Base-by-base conservation (phyloP, 2,797 vertebrate species). In the Phoeniculus purpureus region DNA sequence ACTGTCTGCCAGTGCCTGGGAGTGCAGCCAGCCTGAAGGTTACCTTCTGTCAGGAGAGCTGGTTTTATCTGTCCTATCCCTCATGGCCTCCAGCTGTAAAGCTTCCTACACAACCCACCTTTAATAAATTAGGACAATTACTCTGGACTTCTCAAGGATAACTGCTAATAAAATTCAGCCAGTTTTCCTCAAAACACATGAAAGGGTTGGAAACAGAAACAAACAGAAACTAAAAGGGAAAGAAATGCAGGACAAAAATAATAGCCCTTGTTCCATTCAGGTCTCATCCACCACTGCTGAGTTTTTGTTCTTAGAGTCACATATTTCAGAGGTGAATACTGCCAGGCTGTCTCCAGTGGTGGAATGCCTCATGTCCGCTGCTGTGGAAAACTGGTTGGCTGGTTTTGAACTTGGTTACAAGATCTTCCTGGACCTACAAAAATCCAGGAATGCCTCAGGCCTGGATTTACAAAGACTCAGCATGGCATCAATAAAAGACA, bases 101-200 rank as follows among this genome's bases (percentile, higher is more conserved):
- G 51, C 89, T 92, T 94, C 74, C 85, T 62, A 59, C 52, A 66
- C 59, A 85, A 55, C 62, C 89, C 89, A 87, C 76, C 67, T 91
- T 81, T 91, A 92, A 95, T 87, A 89, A 94, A 94, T 95, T 90
- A 79, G 73, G 45, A 85, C 92, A 87, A 93, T 89, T 89, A 89
- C 79, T 87, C 55, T 4, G 14, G 25, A 62, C 37, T 91, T 85
- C 79, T 90, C 31, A n/a, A 89, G 59, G 66, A 70, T 91, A 90
- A 89, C 75, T 72, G 89, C 62, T 92, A 78, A 87, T 68, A 92
- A 94, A 94, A 93, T 89, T 85, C 79, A 85, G 48, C 48, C 85
- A 87, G 85, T 96, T 90, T 85, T 75, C 66, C 85, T 79, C 76
- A 89, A 94, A 90, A 93, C 59, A 83, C 79, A 90, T 75, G 48